Conservation (phyloP, 2,797 vertebrate genomes). For the Pangasius krempfi region DNA sequence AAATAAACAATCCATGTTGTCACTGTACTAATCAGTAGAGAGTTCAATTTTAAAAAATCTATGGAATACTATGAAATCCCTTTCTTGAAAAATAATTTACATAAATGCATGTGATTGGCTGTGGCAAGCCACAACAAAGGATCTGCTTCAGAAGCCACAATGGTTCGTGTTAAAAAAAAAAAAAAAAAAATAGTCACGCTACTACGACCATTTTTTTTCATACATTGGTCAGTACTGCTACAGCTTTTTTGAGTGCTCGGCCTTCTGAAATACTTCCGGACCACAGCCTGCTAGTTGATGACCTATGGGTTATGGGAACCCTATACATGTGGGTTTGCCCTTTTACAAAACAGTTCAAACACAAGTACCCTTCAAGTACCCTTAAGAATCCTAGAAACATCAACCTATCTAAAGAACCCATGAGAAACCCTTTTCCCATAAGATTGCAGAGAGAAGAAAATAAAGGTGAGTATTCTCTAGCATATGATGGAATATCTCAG, state of each 20-base stretch:
- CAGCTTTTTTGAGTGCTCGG: not conserved
- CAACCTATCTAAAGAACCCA: not conserved
- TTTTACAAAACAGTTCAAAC: not conserved
- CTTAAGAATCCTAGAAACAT: not conserved
- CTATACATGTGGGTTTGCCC: not conserved
- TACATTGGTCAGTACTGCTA: not conserved
- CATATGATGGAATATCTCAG: not conserved
- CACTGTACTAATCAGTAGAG: too few relatives aligned
- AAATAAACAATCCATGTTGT: not conserved
- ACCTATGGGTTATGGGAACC: not conserved
- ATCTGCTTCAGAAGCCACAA: not conserved
- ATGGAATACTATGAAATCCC: not conserved
- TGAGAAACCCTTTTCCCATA: not conserved
- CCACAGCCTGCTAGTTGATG: not conserved
- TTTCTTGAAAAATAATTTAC: not conserved
- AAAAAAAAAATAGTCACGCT: too few relatives aligned
- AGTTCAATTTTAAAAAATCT: too few relatives aligned
- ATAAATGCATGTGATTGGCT: not conserved
- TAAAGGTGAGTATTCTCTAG: conserved; percentile 61
- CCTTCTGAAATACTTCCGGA: not conserved
- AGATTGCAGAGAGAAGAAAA: conserved; percentile 41
- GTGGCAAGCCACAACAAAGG: not conserved
- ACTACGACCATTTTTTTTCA: not conserved
- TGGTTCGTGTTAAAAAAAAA: not conserved
- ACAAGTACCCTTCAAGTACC: not conserved